Evolutionary conservation across 2,113 vertebrate species (phyloP).

Genomic region (Neogobius melanostomus): DNA sequence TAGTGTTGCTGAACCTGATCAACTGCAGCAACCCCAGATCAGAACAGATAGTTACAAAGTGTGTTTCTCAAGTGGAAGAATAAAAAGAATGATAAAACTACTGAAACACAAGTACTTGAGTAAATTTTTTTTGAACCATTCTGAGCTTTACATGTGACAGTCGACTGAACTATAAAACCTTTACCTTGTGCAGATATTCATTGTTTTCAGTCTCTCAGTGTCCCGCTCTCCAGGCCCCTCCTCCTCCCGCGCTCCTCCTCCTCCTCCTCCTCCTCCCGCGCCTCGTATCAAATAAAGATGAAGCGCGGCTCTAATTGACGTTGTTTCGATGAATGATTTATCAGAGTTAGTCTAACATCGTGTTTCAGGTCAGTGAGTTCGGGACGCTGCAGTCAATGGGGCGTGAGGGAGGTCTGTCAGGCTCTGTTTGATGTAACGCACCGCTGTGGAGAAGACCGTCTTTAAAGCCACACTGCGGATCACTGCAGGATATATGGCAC

Average conservation of each 20-base stretch:
- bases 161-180: too few relatives aligned
- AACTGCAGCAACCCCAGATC: too few relatives aligned
- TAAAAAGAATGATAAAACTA: too few relatives aligned
- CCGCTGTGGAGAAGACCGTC: background rate
- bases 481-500: too few relatives aligned
- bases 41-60: too few relatives aligned
- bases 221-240: background rate
- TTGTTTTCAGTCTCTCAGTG: background rate
- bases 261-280: constrained; percentile 21
- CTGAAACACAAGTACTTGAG: too few relatives aligned
- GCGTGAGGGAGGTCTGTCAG: constrained; percentile 22
- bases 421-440: background rate
- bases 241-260: background rate
- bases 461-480: too few relatives aligned
- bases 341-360: constrained; percentile 69
- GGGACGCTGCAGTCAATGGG: constrained; percentile 51
- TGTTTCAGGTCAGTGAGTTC: constrained; percentile 67
- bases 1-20: too few relatives aligned
- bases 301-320: constrained; percentile 66
- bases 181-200: too few relatives aligned
- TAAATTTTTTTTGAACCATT: too few relatives aligned
- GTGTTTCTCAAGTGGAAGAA: too few relatives aligned
- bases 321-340: constrained; percentile 72
- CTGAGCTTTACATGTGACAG: too few relatives aligned
- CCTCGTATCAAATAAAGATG: constrained; percentile 70